A percentile compares a stretch with the other conserved stretches of the same genome.
These are phyloP conservation scores for Octodon degus DNA, from an alignment of 2,113 vertebrate genomes.

Conservation along the genomic window DNA sequence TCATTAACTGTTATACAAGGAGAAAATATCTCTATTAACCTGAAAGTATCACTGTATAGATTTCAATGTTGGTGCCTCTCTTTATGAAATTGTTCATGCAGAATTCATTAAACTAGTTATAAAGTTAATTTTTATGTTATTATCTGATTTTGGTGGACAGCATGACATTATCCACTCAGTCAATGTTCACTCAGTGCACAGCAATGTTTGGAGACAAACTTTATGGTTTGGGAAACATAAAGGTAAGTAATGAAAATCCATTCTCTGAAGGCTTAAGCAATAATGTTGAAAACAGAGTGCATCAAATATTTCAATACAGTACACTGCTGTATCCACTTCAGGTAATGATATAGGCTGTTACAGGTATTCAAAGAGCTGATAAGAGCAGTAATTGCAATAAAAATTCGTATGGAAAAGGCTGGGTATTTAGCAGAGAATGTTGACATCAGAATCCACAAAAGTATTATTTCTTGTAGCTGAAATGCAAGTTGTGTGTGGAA, in stretches of 20 bases:
- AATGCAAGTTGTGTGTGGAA: neutral
- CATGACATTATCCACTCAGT: neutral
- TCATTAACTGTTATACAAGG: neutral
- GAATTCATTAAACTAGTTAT: neutral
- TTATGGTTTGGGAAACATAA: neutral
- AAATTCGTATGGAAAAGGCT: neutral
- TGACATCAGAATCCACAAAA: neutral
- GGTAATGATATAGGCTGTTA: fast-evolving
- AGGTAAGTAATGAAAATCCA: neutral
- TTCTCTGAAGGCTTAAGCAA: neutral
- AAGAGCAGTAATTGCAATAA: neutral
- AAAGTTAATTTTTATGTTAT: neutral
- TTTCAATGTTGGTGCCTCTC: neutral
- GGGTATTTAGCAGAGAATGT: neutral
- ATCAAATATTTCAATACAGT: neutral
- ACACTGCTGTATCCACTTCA: neutral
- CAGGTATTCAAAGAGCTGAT: neutral
- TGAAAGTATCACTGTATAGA: neutral
- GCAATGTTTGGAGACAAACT: neutral
- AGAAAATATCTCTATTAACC: neutral
- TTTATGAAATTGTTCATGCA: conserved; percentile 1
- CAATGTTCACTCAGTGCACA: neutral
- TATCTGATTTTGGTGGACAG: neutral
- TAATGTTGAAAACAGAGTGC: neutral
- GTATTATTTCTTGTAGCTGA: neutral